Evolutionary conservation across 2,113 vertebrate species (phyloP).

Genomic region (Muntiacus muntjak): DNA sequence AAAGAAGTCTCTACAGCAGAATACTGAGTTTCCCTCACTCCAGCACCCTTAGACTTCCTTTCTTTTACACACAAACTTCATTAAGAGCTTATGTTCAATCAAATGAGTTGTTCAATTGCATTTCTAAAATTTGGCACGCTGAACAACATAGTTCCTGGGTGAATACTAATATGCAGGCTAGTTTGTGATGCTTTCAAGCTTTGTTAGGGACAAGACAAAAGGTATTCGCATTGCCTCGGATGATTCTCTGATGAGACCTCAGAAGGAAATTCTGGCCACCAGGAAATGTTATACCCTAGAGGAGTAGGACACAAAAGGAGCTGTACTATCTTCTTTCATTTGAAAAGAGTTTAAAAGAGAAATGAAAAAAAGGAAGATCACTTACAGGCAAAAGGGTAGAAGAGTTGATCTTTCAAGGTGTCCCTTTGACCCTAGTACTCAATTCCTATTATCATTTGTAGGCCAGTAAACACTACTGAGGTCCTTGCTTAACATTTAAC

Average conservation of each 20-base stretch:
- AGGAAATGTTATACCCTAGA: neutral
- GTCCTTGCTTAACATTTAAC: neutral
- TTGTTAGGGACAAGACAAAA: neutral
- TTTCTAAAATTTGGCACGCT: conserved; percentile 34
- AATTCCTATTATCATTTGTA: neutral
- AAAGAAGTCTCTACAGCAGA: neutral
- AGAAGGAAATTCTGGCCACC: neutral
- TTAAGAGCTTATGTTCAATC: neutral
- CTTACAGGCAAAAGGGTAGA: neutral
- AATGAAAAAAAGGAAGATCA: neutral
- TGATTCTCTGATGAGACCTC: neutral
- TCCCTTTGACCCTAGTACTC: neutral
- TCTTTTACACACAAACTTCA: neutral
- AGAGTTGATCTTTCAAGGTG: neutral
- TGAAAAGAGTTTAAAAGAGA: neutral
- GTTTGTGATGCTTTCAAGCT: neutral
- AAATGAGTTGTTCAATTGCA: neutral
- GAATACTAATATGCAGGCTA: neutral
- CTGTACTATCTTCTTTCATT: neutral
- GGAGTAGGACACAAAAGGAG: neutral
- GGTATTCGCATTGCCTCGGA: neutral
- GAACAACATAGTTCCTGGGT: neutral
- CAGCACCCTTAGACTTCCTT: neutral
- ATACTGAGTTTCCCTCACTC: neutral
- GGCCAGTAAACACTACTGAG: neutral